Evolutionary conservation across 2,797 vertebrate genomes (phyloP).

Genomic region (Takifugu rubripes): DNA sequence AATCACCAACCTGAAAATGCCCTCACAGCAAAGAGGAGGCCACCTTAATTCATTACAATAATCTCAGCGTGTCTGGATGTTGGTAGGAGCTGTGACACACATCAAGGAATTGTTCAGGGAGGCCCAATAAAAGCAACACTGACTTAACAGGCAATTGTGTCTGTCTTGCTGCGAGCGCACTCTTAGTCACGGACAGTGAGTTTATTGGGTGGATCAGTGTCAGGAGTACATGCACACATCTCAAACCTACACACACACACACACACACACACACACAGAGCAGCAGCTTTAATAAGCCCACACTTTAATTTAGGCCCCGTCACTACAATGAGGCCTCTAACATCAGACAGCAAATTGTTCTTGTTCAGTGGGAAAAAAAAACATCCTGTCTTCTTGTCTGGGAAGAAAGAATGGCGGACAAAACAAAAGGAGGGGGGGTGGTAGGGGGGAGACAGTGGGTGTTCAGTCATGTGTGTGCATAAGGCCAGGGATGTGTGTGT

Average conservation of each 20-base stretch:
- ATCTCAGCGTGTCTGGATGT: constrained; percentile 60
- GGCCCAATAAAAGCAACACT: constrained; percentile 74
- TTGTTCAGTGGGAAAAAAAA: constrained; percentile 59
- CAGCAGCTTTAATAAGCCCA: constrained; percentile 71
- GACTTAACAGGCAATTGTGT: constrained; percentile 80
- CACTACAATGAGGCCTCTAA: constrained; percentile 76
- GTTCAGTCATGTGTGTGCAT: constrained; percentile 9
- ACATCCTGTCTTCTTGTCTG: constrained; percentile 70
- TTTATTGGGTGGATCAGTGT: constrained; percentile 78
- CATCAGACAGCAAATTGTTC: constrained; percentile 80
- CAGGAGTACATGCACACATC: constrained; percentile 54
- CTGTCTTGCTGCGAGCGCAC: constrained; percentile 72
- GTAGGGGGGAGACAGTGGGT: constrained; percentile 2
- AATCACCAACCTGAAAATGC: constrained; percentile 35
- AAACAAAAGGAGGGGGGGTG: constrained; percentile 62
- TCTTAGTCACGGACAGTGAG: constrained; percentile 79
- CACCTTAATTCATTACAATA: constrained; percentile 71
- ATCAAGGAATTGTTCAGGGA: constrained; percentile 67
- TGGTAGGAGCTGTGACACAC: constrained; percentile 63
- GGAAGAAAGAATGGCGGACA: constrained; percentile 61
- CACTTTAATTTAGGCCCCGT: constrained; percentile 79
- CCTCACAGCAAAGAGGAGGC: constrained; percentile 21
- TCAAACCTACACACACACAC: constrained; percentile 36
- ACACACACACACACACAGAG: constrained; percentile 29
- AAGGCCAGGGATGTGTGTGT: constrained; percentile 3